These are phyloP conservation scores for Portunus trituberculatus DNA, from an alignment of 1,140 invertebrate genomes.

Conservation along the genomic window DNA sequence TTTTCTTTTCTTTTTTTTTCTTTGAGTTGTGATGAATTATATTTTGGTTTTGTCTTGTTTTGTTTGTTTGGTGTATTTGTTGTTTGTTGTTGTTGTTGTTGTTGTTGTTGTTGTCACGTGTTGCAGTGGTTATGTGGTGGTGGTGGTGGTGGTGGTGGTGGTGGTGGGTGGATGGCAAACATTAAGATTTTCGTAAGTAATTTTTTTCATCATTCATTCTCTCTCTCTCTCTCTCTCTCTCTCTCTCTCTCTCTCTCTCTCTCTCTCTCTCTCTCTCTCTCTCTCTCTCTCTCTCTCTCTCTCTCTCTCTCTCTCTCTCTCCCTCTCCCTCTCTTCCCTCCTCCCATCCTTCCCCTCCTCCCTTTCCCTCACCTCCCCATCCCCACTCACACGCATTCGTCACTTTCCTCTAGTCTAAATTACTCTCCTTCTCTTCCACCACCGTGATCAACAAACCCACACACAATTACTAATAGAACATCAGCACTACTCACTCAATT, in stretches of 20 bases:
- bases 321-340: neutral
- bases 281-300: neutral
- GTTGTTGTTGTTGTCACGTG: neutral
- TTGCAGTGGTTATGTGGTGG: neutral
- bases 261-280: neutral
- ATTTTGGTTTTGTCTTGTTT: neutral
- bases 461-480: no score
- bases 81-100: neutral
- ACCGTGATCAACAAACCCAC: no score
- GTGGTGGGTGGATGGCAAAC: neutral
- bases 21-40: neutral
- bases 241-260: slow-evolving; percentile 28
- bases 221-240: slow-evolving; percentile 35
- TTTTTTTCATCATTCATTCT: neutral
- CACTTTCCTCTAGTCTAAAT: no score
- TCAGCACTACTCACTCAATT: no score
- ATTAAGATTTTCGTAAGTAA: no score
- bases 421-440: no score
- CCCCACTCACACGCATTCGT: no score
- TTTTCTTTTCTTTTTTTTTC: neutral
- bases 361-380: neutral
- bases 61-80: neutral
- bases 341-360: neutral
- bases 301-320: slow-evolving; percentile 1
- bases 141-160: neutral